Base-by-base conservation (phyloP, 2,888 invertebrate species). In the Hyposoter didymator region DNA sequence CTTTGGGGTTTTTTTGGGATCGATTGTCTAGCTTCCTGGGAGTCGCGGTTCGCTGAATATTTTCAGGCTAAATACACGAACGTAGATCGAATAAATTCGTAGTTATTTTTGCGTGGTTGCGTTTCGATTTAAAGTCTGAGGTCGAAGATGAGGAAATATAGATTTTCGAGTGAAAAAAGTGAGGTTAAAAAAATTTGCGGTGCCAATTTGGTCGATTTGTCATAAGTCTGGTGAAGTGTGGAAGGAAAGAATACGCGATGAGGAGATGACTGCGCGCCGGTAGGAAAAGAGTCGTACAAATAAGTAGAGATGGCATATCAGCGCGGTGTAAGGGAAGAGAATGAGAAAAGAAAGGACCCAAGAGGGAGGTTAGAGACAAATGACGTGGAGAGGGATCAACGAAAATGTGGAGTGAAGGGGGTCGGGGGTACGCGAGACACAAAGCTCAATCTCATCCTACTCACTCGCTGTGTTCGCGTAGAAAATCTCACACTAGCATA, bases 301-400 rank as follows among this genome's bases (percentile, higher is more conserved):
- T 91, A 93, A 92, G 91, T 90, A 90, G 90, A 88, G 89, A 55
- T 64, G 84, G 88, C 89, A 79, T 69, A 72, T 72, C 64, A 72
- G 14, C 28, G 8, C 47, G 88, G 89, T 52, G 3, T 6, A 47
- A 55, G 52, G 67, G 17, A 35, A 52, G n/a, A 17, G 17, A n/a
- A 45, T 32, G 64, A 66, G 52, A 55, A 80, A 28, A 59, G 28
- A 59, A 59, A 49, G 66, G 49, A 35, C 49, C 49, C 72, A 28
- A 80, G 79, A 80, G 79, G 73, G 62, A 73, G 67, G 67, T 80
- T 66, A 52, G 82, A 92, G 92, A 92, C 92, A 91, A 92, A 92
- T 91, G 92, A 92, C 91, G 90, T 89, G 90, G 89, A 92, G 92
- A 91, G 91, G 91, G 92, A 91, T 92, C 92, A 92, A 64, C 66